Base-by-base conservation (phyloP, 2,113 vertebrate species). In the Barnardius zonarius region DNA sequence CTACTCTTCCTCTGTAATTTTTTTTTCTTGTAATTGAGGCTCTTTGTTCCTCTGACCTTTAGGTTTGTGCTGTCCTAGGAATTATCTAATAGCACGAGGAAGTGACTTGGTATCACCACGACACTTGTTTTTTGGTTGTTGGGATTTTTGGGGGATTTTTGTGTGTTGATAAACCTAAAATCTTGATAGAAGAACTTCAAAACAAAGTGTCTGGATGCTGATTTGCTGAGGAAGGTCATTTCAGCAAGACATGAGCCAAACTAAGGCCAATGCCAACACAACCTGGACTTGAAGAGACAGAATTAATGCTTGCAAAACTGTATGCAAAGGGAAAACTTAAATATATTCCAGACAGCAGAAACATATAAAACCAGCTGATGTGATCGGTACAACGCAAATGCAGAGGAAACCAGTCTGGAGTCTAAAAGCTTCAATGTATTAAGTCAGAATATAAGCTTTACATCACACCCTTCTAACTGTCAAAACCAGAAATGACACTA, bases 401-500 rank as follows among this genome's bases (percentile, higher is more conserved):
- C 64, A 90, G 86, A 92, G 77, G 37, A 88, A 78, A 86, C 11
- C 63, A 67, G n/a, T 17, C 37, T 52, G 54, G 59, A 68, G 83
- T 85, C 62, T 63, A 85, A 90, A 89, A 87, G 63, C 67, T 81
- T 86, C 83, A 78, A 2, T 54, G 18, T 57, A 91, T 94, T 91
- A 87, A 72, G 82, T 91, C 67, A 85, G 86, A 83, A 88, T 86
- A 35, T 66, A 62, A 95, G 44, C 70, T 33, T 80, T 83, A 55
- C 41, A 74, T 83, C 82, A 82, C 59, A 76, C 44, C 59, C 90
- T 63, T 87, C 86, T 88, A 64, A 70, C 93, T 74, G 73, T 95
- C 94, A 92, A 73, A 94, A 92, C 16, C 93, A 94, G 80, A 90
- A 77, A 59, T 77, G 25, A 76, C 91, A 51, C 68, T 55, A 46